Evolutionary conservation across 2,113 vertebrate species (phyloP).

Genomic region (Aramus guarauna): DNA sequence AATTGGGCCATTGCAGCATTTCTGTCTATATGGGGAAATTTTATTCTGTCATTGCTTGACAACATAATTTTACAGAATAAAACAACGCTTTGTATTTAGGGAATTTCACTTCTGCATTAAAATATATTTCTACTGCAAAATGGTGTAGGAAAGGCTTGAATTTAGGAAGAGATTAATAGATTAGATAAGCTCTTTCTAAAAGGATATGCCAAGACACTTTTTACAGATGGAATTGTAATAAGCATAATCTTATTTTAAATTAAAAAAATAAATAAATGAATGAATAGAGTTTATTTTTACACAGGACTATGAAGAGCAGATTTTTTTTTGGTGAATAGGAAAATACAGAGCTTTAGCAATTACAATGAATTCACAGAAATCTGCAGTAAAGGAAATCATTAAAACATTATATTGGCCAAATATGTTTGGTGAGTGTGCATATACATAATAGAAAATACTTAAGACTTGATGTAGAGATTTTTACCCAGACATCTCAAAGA

Average conservation of each 20-base stretch:
- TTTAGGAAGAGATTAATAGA: slow-evolving; percentile 17
- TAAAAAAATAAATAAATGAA: background rate
- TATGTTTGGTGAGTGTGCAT: background rate
- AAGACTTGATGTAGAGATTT: background rate
- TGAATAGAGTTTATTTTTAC: slow-evolving; percentile 38
- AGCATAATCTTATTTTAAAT: slow-evolving; percentile 5
- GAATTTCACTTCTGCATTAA: background rate
- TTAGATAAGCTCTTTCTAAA: slow-evolving; percentile 23
- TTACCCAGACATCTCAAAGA: background rate
- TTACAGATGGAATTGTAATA: background rate
- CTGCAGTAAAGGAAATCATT: slow-evolving; percentile 32
- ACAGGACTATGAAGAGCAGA: background rate
- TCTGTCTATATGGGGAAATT: slow-evolving; percentile 17
- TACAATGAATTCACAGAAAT: slow-evolving; percentile 38
- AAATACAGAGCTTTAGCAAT: slow-evolving; percentile 11
- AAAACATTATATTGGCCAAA: slow-evolving; percentile 18
- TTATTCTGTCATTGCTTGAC: slow-evolving; percentile 17
- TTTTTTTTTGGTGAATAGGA: background rate
- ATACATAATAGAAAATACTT: background rate
- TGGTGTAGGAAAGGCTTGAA: background rate
- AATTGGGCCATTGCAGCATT: background rate
- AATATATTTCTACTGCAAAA: background rate
- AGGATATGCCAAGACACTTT: background rate
- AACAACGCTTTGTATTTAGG: background rate
- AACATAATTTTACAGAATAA: slow-evolving; percentile 39